These are phyloP conservation scores for Arctia plantaginis DNA, from an alignment of 2,888 invertebrate genomes.

Conservation along the genomic window DNA sequence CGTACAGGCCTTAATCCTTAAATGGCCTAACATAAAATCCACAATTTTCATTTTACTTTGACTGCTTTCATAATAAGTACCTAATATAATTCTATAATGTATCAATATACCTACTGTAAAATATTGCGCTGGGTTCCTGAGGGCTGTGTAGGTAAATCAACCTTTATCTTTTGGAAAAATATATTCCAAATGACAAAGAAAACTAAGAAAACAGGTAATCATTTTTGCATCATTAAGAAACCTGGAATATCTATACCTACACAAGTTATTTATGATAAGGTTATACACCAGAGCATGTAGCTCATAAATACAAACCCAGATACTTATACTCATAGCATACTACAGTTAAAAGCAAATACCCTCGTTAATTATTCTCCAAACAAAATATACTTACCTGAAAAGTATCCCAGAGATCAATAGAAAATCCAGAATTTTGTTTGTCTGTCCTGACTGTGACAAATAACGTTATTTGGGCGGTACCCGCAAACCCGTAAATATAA, in stretches of 20 bases:
- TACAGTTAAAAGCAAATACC: neutral
- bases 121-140: no score
- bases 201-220: no score
- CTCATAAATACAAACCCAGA: no score
- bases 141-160: no score
- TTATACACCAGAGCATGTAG: no score
- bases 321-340: neutral
- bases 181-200: no score
- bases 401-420: neutral
- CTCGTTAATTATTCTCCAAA: neutral
- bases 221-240: no score
- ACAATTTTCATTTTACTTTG: neutral
- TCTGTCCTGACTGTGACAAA: slow-evolving; percentile 26
- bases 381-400: neutral
- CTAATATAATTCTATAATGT: no score
- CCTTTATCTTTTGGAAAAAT: no score
- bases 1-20: neutral
- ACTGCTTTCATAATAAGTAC: neutral
- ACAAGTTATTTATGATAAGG: neutral
- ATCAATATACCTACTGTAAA: no score
- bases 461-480: slow-evolving; percentile 28
- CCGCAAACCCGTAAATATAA: slow-evolving; percentile 15
- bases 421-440: slow-evolving; percentile 17
- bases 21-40: neutral
- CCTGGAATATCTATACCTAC: no score